phyloP scores from a whole-genome alignment of 2,797 vertebrate genomes.

The Arctocebus calabarensis region DNA sequence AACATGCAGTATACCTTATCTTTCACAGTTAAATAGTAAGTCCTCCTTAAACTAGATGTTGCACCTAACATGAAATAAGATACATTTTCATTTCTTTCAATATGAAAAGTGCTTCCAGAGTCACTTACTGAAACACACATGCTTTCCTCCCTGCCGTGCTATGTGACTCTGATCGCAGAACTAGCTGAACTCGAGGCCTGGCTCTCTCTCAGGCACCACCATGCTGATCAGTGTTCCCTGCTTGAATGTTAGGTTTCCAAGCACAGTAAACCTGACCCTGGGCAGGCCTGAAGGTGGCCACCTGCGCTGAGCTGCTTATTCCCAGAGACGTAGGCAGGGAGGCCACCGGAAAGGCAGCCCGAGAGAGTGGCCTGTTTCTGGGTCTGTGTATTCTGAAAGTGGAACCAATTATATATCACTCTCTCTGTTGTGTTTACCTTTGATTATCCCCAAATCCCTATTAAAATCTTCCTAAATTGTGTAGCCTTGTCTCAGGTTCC shows the following conservation, averaged over 20 bases:
- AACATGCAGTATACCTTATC: background rate
- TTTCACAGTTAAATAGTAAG: background rate
- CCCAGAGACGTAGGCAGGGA: background rate
- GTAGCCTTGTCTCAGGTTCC: background rate
- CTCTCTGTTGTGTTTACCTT: background rate
- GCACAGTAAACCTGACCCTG: background rate
- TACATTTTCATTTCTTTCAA: background rate
- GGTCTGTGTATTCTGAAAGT: background rate
- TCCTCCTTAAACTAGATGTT: background rate
- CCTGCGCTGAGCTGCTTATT: background rate
- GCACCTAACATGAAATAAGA: background rate
- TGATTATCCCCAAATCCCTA: too few relatives aligned
- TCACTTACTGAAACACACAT: background rate
- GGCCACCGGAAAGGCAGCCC: background rate
- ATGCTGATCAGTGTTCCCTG: fast-evolving
- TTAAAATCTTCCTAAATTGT: background rate
- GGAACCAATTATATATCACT: background rate
- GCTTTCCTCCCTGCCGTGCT: background rate
- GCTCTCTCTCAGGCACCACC: background rate
- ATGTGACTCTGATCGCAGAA: fast-evolving
- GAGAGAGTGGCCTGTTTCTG: background rate
- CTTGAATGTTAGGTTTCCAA: background rate
- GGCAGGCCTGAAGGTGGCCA: background rate
- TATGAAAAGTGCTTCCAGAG: background rate
- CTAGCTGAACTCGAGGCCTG: background rate